Evolutionary conservation across 2,888 invertebrate genomes (phyloP).

Genomic region (Acrobasis consociella): DNA sequence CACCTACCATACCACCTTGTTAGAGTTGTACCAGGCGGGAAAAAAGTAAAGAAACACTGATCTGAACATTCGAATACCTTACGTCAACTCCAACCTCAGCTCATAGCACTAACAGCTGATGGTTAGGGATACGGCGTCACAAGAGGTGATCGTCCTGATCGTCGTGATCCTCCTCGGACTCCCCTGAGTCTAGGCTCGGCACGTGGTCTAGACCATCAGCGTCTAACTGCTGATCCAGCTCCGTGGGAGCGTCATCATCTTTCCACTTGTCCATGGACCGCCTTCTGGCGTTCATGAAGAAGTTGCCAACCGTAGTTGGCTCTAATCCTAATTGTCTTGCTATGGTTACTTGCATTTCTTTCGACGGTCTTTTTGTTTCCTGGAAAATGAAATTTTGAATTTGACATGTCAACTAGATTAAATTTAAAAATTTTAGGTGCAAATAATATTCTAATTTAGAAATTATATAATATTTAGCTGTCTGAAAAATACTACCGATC

Average conservation of each 20-base stretch:
- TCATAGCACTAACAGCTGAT: slow-evolving; percentile 78
- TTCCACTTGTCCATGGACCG: slow-evolving; percentile 99
- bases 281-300: slow-evolving; percentile 99
- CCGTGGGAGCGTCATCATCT: slow-evolving; percentile 92
- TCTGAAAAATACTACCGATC: too few species aligned
- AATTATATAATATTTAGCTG: too few species aligned
- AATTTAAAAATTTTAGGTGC: too few species aligned
- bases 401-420: too few species aligned
- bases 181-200: slow-evolving; percentile 70
- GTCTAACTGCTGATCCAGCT: slow-evolving; percentile 79
- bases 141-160: slow-evolving; percentile 77
- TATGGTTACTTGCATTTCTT: slow-evolving; percentile 99
- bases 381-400: slow-evolving; percentile 61
- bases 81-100: slow-evolving; percentile 54
- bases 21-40: neutral
- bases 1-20: too few species aligned
- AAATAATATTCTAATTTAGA: too few species aligned
- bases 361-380: slow-evolving; percentile 99
- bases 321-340: slow-evolving; percentile 98
- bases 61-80: slow-evolving; percentile 19
- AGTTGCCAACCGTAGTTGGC: slow-evolving; percentile 99
- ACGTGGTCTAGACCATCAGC: slow-evolving; percentile 76
- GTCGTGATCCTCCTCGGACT: slow-evolving; percentile 75
- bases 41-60: neutral
- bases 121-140: slow-evolving; percentile 76